A percentile compares a stretch with the other conserved stretches of the same genome.
Evolutionary conservation across 2,888 invertebrate genomes (phyloP).

Genomic region (Volucella inanis): DNA sequence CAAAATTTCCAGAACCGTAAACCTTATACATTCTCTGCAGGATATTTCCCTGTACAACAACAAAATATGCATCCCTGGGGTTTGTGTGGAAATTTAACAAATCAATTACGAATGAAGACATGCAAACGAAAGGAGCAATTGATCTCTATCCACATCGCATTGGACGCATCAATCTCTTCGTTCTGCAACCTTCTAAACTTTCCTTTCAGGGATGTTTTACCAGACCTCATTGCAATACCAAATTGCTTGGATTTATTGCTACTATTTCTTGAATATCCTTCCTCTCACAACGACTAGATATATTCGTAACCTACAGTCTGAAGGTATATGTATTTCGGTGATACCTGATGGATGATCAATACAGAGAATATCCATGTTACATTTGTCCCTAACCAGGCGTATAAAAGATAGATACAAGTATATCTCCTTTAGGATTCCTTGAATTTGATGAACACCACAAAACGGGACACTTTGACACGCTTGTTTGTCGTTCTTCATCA

Average conservation of each 20-base stretch:
- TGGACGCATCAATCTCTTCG: slow-evolving; percentile 63
- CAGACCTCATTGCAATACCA: slow-evolving; percentile 48
- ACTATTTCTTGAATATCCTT: slow-evolving; percentile 51
- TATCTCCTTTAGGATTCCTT: slow-evolving; percentile 2
- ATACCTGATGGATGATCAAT: slow-evolving; percentile 58
- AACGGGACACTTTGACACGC: slow-evolving; percentile 42
- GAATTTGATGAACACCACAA: slow-evolving; percentile 4
- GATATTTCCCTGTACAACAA: background rate
- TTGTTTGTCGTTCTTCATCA: slow-evolving; percentile 40
- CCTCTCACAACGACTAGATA: slow-evolving; percentile 1
- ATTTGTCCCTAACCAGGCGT: slow-evolving; percentile 34
- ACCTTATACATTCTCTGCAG: background rate
- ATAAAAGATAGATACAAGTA: slow-evolving; percentile 25
- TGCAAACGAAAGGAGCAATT: slow-evolving; percentile 62
- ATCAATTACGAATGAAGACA: slow-evolving; percentile 66
- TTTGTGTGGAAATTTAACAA: slow-evolving; percentile 52
- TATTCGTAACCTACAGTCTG: slow-evolving; percentile 22
- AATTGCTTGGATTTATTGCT: slow-evolving; percentile 64
- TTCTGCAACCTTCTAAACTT: background rate
- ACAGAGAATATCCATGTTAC: slow-evolving; percentile 11
- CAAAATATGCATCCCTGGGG: slow-evolving; percentile 8
- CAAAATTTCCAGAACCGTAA: background rate
- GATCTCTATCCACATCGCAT: slow-evolving; percentile 64
- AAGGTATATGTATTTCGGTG: slow-evolving; percentile 40
- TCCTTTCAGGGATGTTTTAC: slow-evolving; percentile 38